A percentile compares a stretch with the other conserved stretches of the same genome.
These are phyloP conservation scores for Diaprepes abbreviatus DNA, from an alignment of 2,888 invertebrate genomes.

Conservation along the genomic window DNA sequence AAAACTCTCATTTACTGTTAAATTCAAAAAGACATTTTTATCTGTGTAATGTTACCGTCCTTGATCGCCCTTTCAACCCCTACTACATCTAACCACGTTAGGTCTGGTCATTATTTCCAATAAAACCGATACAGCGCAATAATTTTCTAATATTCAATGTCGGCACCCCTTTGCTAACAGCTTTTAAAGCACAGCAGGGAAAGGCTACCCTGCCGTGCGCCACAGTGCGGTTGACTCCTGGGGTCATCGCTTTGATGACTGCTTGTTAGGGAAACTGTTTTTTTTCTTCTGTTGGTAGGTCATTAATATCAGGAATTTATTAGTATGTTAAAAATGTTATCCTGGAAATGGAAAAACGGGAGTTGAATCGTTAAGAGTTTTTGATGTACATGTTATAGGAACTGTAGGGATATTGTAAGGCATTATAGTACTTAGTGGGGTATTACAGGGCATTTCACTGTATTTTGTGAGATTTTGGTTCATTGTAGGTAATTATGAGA, in stretches of 20 bases:
- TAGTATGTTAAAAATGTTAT: too few species aligned
- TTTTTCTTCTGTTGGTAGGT: neutral
- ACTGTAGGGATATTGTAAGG: too few species aligned
- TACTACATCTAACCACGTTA: conserved; percentile 21
- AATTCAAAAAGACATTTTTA: too few species aligned
- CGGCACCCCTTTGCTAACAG: conserved; percentile 28
- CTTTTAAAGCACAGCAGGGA: conserved; percentile 44
- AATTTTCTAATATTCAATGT: conserved; percentile 46
- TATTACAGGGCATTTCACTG: too few species aligned
- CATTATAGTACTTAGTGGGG: too few species aligned
- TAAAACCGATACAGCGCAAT: conserved; percentile 29
- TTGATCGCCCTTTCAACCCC: neutral
- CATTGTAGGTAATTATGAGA: too few species aligned
- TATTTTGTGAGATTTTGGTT: too few species aligned
- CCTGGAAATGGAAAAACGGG: too few species aligned
- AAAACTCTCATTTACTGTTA: too few species aligned
- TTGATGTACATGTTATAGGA: too few species aligned
- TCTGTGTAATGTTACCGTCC: too few species aligned
- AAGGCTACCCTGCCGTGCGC: conserved; percentile 6
- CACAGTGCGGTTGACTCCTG: neutral
- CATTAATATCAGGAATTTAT: neutral
- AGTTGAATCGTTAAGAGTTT: too few species aligned
- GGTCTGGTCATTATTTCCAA: conserved; percentile 39
- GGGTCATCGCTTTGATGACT: neutral
- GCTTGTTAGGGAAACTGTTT: neutral